Evolutionary conservation across 2,888 invertebrate species (phyloP), one percentile per base, ranked within the genome.

Genomic region (Pyrrhosoma nymphula): DNA sequence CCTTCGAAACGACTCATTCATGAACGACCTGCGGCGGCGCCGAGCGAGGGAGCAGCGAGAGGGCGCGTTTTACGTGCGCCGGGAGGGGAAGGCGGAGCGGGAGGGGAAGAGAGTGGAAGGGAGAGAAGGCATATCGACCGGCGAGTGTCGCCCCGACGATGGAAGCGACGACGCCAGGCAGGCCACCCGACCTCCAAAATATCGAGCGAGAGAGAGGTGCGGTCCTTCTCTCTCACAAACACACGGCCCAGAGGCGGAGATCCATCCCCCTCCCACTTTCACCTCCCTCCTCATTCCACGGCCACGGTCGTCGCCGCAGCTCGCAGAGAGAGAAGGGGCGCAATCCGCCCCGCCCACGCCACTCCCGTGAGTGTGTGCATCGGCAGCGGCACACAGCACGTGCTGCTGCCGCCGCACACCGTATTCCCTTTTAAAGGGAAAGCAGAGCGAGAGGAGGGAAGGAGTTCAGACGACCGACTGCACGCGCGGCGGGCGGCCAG

Each of bases 111-210:
- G 8, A 47, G 47, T 47, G 8, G 47, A 47, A 4, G 47, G 47
- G 69, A 69, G 10, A 39, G 63, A 39, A 1, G 63, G 63, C 23
- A 93, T 93, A 93, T 93, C 93, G 93, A 93, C 69, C 93, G 93
- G 93, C 69, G 39, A 60, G 91, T 69, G 93, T 69, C 93, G 93
- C n/a, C 75, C 60, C n/a, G 60, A 60, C 18, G 18, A 20, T 20
- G 60, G 18, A 20, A 60, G 60, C 60, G 35, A 90, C 69, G 39
- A 39, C 63, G 93, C 69, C 93, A 20, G 63, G 63, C 55, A n/a
- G 23, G 55, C 93, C 39, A 26, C 69, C 93, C 93, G 93, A 93
- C 93, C 93, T 93, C 93, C 93, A 93, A 93, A 93, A 93, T 93
- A 93, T 93, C 93, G 93, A 93, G 69, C 93, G 47, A 35, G 30